Base-by-base conservation (phyloP, 2,888 invertebrate genomes). In the Trilocha varians region DNA sequence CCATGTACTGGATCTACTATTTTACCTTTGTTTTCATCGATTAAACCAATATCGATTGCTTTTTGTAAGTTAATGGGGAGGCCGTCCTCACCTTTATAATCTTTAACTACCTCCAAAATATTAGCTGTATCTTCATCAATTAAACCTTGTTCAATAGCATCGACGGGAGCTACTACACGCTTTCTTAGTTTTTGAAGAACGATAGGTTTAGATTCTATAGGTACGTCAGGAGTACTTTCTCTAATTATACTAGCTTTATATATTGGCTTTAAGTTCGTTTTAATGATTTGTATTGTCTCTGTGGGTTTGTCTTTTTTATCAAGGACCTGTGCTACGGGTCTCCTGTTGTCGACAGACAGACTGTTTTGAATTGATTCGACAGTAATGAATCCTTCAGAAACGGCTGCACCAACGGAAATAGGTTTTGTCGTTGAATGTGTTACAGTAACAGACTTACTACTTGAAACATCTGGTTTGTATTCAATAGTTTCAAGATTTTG, bases 1-100 rank as follows among this genome's bases (percentile, higher is more conserved):
- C 96, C 94, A 46, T 92, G 89, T 62, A 93, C 90, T 2, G 94
- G 93, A 82, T 99, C 97, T 4, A 91, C 79, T 46, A 98, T 92
- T 52, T 90, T 88, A 16, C 97, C 97, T 37, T 87, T 87, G 39
- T 89, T 88, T 37, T 93, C 91, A 67, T 94, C 89, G 38, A 97
- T 80, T 49, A 91, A 84, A 2, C 91, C 91, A 4, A 78, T 71
- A 47, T 89, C 88, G 14, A 97, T 83, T 2, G 95, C 95, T 66
- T 94, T 93, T 41, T 89, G 87, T n/a, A 97, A 87, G 14, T 91
- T 91, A 18, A 93, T 74, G 2, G 87, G 80, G 39, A 89, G 88
- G 8, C 90, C 91, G 41, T 87, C 87, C 17, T 83, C 73, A 49
- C 88, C 84, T 42, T 85, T 85, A 51, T 88, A 90, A 16, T 85